phyloP scores from a whole-genome alignment of 2,888 invertebrate species.

The Eristalis pertinax region DNA sequence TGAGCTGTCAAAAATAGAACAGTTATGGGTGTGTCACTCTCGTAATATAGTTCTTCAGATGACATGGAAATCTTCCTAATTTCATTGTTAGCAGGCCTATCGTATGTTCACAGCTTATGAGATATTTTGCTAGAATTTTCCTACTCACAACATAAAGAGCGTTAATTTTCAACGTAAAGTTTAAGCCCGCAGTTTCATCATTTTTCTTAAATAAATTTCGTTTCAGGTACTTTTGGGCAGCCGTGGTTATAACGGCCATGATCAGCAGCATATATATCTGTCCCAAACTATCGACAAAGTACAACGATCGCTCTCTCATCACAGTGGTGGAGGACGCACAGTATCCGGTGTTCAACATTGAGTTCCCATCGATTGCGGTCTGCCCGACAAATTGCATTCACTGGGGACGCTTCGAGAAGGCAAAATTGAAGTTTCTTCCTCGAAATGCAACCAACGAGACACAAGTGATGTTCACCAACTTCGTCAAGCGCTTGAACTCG shows the following conservation, averaged over 20 bases:
- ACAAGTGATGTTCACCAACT: slow-evolving; percentile 72
- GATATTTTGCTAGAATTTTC: too few relatives aligned
- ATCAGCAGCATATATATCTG: slow-evolving; percentile 72
- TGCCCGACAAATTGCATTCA: slow-evolving; percentile 78
- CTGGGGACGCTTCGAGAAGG: slow-evolving; percentile 75
- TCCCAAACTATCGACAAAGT: slow-evolving; percentile 71
- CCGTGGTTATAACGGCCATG: slow-evolving; percentile 67
- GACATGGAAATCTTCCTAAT: too few relatives aligned
- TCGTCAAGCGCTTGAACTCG: slow-evolving; percentile 74
- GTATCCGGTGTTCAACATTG: slow-evolving; percentile 76
- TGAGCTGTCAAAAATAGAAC: too few relatives aligned
- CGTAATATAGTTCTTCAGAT: too few relatives aligned
- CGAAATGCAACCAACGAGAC: slow-evolving; percentile 67
- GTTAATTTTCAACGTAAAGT: too few relatives aligned
- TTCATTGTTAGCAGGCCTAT: too few relatives aligned
- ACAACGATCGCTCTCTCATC: slow-evolving; percentile 74
- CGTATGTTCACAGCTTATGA: too few relatives aligned
- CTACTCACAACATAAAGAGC: too few relatives aligned
- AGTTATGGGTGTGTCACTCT: too few relatives aligned
- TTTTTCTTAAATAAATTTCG: background rate
- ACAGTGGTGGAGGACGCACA: slow-evolving; percentile 78
- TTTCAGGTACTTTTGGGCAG: slow-evolving; percentile 75
- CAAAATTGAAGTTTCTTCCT: slow-evolving; percentile 76
- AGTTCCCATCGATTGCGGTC: slow-evolving; percentile 78
- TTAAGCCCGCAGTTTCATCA: too few relatives aligned